phyloP scores from a whole-genome alignment of 1,140 invertebrate species.

The Cataglyphis hispanica region DNA sequence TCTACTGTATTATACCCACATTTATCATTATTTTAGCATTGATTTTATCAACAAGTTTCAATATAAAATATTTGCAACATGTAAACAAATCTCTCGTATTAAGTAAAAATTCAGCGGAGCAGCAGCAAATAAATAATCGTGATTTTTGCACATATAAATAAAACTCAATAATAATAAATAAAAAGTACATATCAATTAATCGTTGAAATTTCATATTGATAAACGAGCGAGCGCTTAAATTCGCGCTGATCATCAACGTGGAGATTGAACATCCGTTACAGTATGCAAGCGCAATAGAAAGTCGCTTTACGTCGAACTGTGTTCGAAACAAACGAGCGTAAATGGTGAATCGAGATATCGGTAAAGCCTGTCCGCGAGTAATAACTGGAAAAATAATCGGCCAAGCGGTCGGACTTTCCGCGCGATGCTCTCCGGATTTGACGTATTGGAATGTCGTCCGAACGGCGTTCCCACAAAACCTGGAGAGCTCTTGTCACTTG shows the following conservation, averaged over 20 bases:
- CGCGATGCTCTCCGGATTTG: conserved; percentile 62
- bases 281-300: conserved; percentile 52
- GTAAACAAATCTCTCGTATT: not conserved
- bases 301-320: conserved; percentile 67
- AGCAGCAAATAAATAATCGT: not conserved
- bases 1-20: not conserved
- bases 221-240: conserved; percentile 49
- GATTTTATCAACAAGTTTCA: not conserved
- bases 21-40: conserved; percentile 21
- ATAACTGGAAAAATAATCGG: conserved; percentile 76
- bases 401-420: conserved; percentile 69
- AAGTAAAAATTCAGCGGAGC: not conserved
- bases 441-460: conserved; percentile 76
- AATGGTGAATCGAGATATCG: conserved; percentile 67
- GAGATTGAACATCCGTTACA: conserved; percentile 64
- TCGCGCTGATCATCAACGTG: conserved; percentile 31
- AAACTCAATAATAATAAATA: conserved; percentile 13
- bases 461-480: conserved; percentile 67
- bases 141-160: not conserved
- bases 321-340: conserved; percentile 57
- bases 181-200: conserved; percentile 34
- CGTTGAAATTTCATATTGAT: conserved; percentile 51
- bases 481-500: conserved; percentile 70
- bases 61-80: not conserved
- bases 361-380: conserved; percentile 64